Percentiles rank a stretch among this genome's conserved stretches.
phyloP scores from a whole-genome alignment of 2,113 vertebrate species.

The Pelecanus crispus region DNA sequence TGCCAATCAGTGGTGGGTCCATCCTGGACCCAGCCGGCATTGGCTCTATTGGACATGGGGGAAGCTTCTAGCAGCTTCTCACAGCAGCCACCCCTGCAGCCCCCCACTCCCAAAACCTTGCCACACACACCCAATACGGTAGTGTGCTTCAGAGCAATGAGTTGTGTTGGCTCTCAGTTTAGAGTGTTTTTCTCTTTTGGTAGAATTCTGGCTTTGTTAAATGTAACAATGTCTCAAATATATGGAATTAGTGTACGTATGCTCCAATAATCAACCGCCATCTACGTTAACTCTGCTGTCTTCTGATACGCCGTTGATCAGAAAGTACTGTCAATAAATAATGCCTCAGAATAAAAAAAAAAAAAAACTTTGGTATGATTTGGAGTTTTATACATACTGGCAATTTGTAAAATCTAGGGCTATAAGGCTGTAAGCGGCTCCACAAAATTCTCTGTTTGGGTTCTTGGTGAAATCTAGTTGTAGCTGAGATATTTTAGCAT shows the following conservation, averaged over 20 bases:
- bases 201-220: neutral
- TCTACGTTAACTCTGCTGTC: neutral
- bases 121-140: neutral
- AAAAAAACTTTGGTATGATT: neutral
- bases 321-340: neutral
- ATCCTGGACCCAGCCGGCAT: too few species aligned
- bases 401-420: neutral
- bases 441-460: neutral
- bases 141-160: neutral
- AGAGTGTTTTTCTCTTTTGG: neutral
- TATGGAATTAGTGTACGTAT: accelerated
- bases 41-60: too few species aligned
- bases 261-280: neutral
- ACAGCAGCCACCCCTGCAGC: neutral
- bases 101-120: neutral
- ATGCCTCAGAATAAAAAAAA: neutral
- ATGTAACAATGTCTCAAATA: neutral
- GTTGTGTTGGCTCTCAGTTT: neutral
- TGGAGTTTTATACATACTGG: neutral
- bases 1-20: neutral
- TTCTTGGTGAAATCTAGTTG: neutral
- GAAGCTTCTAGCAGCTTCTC: too few species aligned
- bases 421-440: neutral
- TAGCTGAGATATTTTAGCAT: neutral
- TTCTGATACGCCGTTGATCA: neutral